phyloP scores from a whole-genome alignment of 2,113 vertebrate genomes.

The Physeter macrocephalus region DNA sequence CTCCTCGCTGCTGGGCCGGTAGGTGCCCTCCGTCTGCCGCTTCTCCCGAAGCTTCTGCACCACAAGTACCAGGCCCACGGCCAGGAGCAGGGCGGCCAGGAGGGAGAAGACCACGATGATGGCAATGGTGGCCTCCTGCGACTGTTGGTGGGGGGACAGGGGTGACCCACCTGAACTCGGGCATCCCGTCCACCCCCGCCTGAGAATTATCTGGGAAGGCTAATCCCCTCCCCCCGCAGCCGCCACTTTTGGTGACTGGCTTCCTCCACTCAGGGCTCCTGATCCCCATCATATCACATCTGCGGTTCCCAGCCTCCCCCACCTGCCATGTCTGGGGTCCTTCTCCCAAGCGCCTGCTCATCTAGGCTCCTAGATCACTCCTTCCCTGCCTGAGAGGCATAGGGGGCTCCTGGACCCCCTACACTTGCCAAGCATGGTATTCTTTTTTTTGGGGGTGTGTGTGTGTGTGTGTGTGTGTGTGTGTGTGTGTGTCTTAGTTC shows the following conservation, averaged over 20 bases:
- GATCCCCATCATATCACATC: not conserved
- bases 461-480: too few species aligned
- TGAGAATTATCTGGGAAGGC: not conserved
- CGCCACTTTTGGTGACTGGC: not conserved
- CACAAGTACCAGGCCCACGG: constrained; percentile 74
- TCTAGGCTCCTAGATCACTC: not conserved
- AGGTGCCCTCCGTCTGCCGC: constrained; percentile 86
- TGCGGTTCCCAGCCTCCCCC: not conserved
- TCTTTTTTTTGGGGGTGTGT: too few species aligned
- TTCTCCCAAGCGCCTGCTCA: not conserved
- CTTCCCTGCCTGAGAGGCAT: not conserved
- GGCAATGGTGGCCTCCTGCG: constrained; percentile 72
- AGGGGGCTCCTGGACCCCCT: not conserved
- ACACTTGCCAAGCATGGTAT: too few species aligned
- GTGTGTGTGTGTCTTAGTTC: too few species aligned
- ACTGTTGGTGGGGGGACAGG: not conserved
- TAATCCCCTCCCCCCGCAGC: not conserved
- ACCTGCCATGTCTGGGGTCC: not conserved
- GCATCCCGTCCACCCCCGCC: not conserved
- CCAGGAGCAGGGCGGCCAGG: constrained; percentile 76
- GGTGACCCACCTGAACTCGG: not conserved
- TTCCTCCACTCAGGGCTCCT: not conserved
- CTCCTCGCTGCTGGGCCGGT: constrained; percentile 88
- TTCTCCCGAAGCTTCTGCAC: constrained; percentile 84
- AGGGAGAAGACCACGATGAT: constrained; percentile 88